Evolutionary conservation across 2,888 invertebrate genomes (phyloP).

Genomic region (Galeopsomyia nigrocyanea): DNA sequence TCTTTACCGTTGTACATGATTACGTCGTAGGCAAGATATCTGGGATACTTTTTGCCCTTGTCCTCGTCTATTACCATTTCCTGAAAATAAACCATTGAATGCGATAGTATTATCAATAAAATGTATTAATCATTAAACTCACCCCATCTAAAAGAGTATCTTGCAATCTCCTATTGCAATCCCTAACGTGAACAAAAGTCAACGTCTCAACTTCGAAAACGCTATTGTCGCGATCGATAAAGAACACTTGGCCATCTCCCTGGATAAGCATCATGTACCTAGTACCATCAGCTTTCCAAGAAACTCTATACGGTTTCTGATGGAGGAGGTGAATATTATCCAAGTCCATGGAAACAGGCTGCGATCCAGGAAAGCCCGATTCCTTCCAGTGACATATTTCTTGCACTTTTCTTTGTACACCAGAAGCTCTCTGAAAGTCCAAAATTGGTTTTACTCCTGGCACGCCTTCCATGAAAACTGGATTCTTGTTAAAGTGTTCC

Average conservation of each 20-base stretch:
- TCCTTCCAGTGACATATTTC: constrained; percentile 84
- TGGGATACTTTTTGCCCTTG: constrained; percentile 80
- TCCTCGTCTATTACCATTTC: constrained; percentile 95
- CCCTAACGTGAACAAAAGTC: constrained; percentile 83
- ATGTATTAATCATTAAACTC: constrained; percentile 63
- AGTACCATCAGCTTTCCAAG: constrained; percentile 99
- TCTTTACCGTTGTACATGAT: constrained; percentile 85
- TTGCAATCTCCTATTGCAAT: constrained; percentile 78
- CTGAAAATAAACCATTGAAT: constrained; percentile 70
- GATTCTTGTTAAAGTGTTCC: constrained; percentile 74
- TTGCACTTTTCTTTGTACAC: constrained; percentile 83
- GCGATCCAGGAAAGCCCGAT: constrained; percentile 93
- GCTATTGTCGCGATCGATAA: constrained; percentile 95
- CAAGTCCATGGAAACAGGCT: constrained; percentile 96
- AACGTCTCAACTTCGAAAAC: constrained; percentile 88
- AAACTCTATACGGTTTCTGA: constrained; percentile 91
- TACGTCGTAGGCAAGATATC: constrained; percentile 96
- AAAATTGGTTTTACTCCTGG: constrained; percentile 81
- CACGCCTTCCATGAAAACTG: constrained; percentile 89
- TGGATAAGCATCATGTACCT: constrained; percentile 98
- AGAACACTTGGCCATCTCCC: constrained; percentile 87
- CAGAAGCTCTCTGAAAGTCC: constrained; percentile 72
- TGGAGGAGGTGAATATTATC: constrained; percentile 82
- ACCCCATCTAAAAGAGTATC: constrained; percentile 95
- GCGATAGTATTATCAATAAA: neutral